phyloP scores from a whole-genome alignment of 2,113 vertebrate genomes.

The Leptobrachium leishanense region DNA sequence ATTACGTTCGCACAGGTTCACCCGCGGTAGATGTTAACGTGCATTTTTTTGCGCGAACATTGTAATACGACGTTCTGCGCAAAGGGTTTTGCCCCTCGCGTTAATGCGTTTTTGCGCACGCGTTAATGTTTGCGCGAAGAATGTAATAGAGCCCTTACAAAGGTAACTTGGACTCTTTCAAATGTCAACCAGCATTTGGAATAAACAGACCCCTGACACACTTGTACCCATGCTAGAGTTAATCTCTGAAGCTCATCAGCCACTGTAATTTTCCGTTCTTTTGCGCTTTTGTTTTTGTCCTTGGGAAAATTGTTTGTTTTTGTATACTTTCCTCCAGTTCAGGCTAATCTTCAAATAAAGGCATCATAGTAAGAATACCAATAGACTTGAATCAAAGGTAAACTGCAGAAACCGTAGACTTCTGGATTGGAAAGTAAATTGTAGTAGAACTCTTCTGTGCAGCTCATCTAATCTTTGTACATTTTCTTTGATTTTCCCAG shows the following conservation, averaged over 20 bases:
- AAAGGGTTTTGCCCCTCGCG: no score
- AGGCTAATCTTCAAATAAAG: constrained; percentile 38
- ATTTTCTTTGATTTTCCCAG: not conserved
- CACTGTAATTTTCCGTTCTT: not conserved
- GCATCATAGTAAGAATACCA: constrained; percentile 38
- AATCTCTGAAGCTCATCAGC: not conserved
- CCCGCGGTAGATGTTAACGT: no score
- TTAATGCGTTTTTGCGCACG: no score
- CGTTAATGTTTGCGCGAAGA: no score
- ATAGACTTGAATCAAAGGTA: constrained; percentile 29
- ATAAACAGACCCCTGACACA: no score
- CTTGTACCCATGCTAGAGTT: not conserved
- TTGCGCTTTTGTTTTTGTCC: constrained; percentile 10
- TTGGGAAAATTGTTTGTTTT: constrained; percentile 25
- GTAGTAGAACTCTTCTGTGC: constrained; percentile 13
- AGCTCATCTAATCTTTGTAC: constrained; percentile 9
- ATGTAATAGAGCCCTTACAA: no score
- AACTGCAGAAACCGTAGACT: constrained; percentile 14
- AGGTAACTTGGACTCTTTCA: no score
- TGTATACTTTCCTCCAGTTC: constrained; percentile 17
- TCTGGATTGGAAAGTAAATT: constrained; percentile 35
- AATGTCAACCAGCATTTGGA: no score
- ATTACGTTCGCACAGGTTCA: no score
- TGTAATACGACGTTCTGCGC: no score
- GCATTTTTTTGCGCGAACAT: no score